phyloP scores from a whole-genome alignment of 2,888 invertebrate species.

The Formica aserva region DNA sequence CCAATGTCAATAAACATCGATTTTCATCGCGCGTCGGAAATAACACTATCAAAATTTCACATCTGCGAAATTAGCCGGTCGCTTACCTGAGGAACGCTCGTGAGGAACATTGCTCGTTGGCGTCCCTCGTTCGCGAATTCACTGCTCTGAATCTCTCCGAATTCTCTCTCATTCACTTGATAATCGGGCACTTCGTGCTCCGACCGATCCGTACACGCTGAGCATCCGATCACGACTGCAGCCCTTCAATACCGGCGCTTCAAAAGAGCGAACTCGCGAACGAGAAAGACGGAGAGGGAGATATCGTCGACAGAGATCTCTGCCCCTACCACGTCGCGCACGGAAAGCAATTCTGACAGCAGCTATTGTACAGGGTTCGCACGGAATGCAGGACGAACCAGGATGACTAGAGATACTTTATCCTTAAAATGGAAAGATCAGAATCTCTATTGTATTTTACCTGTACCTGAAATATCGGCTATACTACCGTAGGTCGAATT shows the following conservation, averaged over 20 bases:
- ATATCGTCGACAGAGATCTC: slow-evolving; percentile 41
- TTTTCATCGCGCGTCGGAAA: background rate
- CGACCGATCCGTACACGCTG: slow-evolving; percentile 70
- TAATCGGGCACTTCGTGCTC: slow-evolving; percentile 4
- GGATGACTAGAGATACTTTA: background rate
- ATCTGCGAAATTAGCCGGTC: background rate
- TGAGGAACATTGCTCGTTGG: slow-evolving; percentile 9
- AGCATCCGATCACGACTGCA: slow-evolving; percentile 76
- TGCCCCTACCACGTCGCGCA: slow-evolving; percentile 26
- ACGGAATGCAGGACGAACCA: slow-evolving; percentile 2
- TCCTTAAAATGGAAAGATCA: background rate
- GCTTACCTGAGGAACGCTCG: slow-evolving; percentile 34
- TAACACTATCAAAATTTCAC: background rate
- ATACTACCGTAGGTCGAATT: background rate
- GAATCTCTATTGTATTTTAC: background rate
- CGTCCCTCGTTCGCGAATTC: background rate
- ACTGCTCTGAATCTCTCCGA: background rate
- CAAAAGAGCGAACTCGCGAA: slow-evolving; percentile 24
- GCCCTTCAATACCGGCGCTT: slow-evolving; percentile 68
- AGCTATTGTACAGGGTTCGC: slow-evolving; percentile 35
- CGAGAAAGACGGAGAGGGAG: slow-evolving; percentile 39
- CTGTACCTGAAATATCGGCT: background rate
- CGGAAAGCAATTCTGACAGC: slow-evolving; percentile 26
- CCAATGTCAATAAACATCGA: slow-evolving; percentile 17
- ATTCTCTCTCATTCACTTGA: background rate